These are phyloP conservation scores for Perodicticus potto DNA, from an alignment of 2,797 vertebrate species.

Conservation along the genomic window DNA sequence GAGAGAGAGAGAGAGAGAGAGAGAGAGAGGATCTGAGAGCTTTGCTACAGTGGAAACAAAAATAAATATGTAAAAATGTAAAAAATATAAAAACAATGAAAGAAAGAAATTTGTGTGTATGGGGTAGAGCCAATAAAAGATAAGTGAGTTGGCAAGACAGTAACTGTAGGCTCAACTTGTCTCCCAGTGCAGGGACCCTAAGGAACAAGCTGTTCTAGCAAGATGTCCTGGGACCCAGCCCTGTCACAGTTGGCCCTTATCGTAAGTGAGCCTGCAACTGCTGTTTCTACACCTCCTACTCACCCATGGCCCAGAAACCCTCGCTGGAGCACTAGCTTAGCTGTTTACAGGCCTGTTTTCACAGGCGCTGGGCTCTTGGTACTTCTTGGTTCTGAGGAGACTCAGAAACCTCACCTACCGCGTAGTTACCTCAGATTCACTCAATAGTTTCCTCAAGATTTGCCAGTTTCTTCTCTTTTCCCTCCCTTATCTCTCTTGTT, in stretches of 20 bases:
- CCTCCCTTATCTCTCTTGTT: not conserved
- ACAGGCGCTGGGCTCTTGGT: not conserved
- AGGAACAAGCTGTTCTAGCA: conserved; percentile 50
- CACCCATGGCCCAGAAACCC: not conserved
- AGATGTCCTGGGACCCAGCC: not conserved
- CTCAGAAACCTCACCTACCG: not conserved
- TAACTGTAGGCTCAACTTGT: conserved; percentile 2
- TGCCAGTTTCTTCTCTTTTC: conserved; percentile 24
- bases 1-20: no score
- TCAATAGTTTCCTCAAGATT: not conserved
- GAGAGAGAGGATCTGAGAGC: not conserved
- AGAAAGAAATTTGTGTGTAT: not conserved
- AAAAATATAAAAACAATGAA: not conserved
- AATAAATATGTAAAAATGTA: conserved; percentile 1
- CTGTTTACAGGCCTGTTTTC: not conserved
- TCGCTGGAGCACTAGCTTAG: not conserved
- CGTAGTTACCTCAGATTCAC: conserved; percentile 8
- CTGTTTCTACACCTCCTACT: not conserved
- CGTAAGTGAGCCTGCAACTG: not conserved
- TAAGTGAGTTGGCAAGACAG: conserved; percentile 34
- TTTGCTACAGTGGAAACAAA: conserved; percentile 24
- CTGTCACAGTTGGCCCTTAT: not conserved
- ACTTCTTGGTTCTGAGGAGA: conserved; percentile 31
- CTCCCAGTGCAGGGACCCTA: not conserved
- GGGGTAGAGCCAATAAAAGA: conserved; percentile 48